Evolutionary conservation across 1,140 invertebrate species (phyloP), one percentile per base, ranked within the genome.

Genomic region (Cryptotermes secundus): DNA sequence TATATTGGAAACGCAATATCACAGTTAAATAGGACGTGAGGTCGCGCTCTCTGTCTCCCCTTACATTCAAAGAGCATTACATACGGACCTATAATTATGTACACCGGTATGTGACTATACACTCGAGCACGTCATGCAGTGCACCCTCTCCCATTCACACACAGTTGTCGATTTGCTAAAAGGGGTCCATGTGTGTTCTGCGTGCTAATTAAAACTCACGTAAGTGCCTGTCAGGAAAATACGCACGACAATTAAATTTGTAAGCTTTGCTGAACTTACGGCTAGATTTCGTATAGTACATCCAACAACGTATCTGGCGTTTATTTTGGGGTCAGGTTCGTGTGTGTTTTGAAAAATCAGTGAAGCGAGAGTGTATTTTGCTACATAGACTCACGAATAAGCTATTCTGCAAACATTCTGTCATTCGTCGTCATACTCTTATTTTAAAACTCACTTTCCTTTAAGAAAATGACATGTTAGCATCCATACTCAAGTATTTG

Each of bases 81-180:
- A n/a, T 72, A 31, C 59, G n/a, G 59, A n/a, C 59, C 26, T 72
- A 31, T 72, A 72, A 72, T 72, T 72, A 72, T 72, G 59, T 72
- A 72, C 59, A 72, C 59, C 59, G 59, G 59, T 72, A 72, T 72
- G 59, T 72, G 59, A 72, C n/a, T 72, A 72, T 31, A 31, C 59
- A 72, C 59, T 72, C n/a, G n/a, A 72, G 59, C n/a, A 72, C 59
- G 59, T 72, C 59, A 72, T 31, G n/a, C 14, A 72, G 59, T 26
- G 26, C 59, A 6, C 59, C 1, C 45, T 0, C 59, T 31, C 59
- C n/a, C 59, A 72, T 72, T 72, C 59, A 72, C 59, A 72, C 59
- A 72, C 59, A 72, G 59, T 72, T 72, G 59, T 72, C n/a, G 59
- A 72, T 72, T 72, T 31, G n/a, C 59, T 72, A 72, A 72, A n/a